Evolutionary conservation across 2,797 vertebrate species (phyloP).

Genomic region (Anomalospiza imberbis): DNA sequence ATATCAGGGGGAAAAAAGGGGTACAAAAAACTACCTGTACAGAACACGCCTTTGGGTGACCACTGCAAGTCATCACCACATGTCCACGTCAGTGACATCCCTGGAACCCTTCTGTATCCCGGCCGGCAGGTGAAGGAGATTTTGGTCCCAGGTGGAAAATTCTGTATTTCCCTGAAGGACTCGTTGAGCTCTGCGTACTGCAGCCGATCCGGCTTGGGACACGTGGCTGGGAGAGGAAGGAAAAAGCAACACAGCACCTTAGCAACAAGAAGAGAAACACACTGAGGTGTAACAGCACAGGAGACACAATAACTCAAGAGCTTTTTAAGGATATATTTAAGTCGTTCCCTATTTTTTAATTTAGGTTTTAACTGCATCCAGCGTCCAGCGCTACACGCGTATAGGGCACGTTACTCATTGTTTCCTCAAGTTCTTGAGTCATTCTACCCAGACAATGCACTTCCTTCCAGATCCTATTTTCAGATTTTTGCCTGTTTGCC

Average conservation of each 20-base stretch:
- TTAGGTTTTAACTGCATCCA: not conserved
- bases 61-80: slow-evolving; percentile 21
- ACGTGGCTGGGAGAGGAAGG: not conserved
- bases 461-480: not conserved
- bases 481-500: not conserved
- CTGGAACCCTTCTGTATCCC: rapidly evolving
- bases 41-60: not conserved
- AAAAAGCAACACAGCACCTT: not conserved
- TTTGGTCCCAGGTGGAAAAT: not conserved
- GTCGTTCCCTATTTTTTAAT: not conserved
- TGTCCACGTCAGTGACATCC: rapidly evolving
- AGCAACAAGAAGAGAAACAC: not conserved
- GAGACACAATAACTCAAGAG: rapidly evolving
- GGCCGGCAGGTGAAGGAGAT: slow-evolving; percentile 5
- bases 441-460: not conserved
- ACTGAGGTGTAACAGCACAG: rapidly evolving
- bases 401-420: rapidly evolving
- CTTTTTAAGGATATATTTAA: not conserved
- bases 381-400: rapidly evolving
- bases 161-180: rapidly evolving
- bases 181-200: not conserved
- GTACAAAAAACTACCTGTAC: slow-evolving; percentile 17
- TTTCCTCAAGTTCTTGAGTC: not conserved
- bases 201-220: not conserved
- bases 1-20: not conserved